phyloP scores from a whole-genome alignment of 2,113 vertebrate species.

The Lasiurus cinereus region DNA sequence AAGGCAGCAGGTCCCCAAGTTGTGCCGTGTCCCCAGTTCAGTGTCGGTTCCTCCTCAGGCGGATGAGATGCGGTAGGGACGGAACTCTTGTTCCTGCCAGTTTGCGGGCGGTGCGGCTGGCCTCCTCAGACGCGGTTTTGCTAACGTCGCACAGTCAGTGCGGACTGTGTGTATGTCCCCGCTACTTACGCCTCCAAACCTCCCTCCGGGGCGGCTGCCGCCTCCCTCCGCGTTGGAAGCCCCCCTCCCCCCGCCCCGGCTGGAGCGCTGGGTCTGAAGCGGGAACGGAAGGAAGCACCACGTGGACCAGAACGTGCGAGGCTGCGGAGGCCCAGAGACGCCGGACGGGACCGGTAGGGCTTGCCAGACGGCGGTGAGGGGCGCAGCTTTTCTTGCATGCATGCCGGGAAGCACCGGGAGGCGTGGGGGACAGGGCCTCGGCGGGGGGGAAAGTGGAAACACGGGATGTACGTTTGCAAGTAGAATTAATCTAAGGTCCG shows the following conservation, averaged over 20 bases:
- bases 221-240: not conserved
- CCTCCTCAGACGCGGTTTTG: not conserved
- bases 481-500: not conserved
- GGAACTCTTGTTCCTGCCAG: rapidly evolving
- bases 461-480: not conserved
- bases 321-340: not conserved
- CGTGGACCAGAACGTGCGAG: not conserved
- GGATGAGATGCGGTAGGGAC: not conserved
- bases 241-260: too few relatives aligned
- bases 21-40: not conserved
- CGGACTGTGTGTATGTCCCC: not conserved
- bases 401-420: not conserved
- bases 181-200: not conserved
- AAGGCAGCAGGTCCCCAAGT: rapidly evolving
- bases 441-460: not conserved
- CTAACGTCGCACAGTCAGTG: not conserved
- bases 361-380: not conserved
- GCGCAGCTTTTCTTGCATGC: rapidly evolving
- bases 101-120: rapidly evolving
- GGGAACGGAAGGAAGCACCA: not conserved
- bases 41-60: too few relatives aligned
- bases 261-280: not conserved
- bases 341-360: rapidly evolving
- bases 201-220: too few relatives aligned
- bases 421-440: not conserved